Conservation (phyloP, 2,888 invertebrate species). For the Camponotus fellah region DNA sequence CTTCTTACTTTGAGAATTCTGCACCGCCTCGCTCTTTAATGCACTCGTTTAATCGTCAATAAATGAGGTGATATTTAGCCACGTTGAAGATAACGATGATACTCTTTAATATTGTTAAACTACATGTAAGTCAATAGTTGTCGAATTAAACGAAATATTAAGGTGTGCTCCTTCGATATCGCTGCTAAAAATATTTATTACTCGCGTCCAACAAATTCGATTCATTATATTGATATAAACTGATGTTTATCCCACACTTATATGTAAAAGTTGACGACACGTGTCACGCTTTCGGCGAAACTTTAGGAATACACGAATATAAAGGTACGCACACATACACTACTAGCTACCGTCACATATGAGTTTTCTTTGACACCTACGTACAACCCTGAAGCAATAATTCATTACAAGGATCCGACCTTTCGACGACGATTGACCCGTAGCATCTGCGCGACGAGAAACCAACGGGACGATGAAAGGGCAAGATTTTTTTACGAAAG, state of each 20-base stretch:
- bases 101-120: not conserved
- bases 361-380: constrained; percentile 19
- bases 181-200: not conserved
- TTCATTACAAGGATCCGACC: constrained; percentile 65
- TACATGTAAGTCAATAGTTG: not conserved
- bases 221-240: not conserved
- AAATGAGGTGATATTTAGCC: not conserved
- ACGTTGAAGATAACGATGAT: not conserved
- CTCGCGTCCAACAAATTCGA: not conserved
- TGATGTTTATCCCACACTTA: not conserved
- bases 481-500: constrained; percentile 64
- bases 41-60: not conserved
- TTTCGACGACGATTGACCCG: constrained; percentile 65
- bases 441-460: constrained; percentile 57
- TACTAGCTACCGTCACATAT: not conserved
- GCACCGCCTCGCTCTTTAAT: not conserved
- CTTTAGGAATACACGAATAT: not conserved
- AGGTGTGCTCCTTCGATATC: not conserved
- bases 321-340: not conserved
- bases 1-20: constrained; percentile 6
- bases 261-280: not conserved
- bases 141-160: constrained; percentile 1
- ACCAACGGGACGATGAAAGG: constrained; percentile 40
- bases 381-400: constrained; percentile 56
- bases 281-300: not conserved